Evolutionary conservation across 2,888 invertebrate species (phyloP).

Genomic region (Marasmarcha lunaedactyla): DNA sequence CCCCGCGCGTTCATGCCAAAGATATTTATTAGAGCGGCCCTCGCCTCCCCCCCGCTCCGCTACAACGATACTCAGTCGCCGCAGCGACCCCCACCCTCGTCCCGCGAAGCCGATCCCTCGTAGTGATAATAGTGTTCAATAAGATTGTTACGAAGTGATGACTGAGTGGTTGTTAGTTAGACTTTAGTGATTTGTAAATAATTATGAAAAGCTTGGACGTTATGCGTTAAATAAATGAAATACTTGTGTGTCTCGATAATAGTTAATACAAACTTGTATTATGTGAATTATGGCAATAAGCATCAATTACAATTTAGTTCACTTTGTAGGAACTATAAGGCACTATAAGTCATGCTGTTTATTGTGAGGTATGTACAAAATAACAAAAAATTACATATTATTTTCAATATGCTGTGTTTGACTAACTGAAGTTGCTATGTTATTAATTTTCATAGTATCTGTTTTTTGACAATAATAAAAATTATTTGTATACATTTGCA

Average conservation of each 20-base stretch:
- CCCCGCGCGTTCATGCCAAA: slow-evolving; percentile 58
- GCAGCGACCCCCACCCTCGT: slow-evolving; percentile 21
- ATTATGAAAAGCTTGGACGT: slow-evolving; percentile 58
- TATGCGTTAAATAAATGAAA: slow-evolving; percentile 44
- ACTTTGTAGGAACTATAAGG: slow-evolving; percentile 1
- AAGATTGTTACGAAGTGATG: slow-evolving; percentile 58
- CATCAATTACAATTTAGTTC: not conserved
- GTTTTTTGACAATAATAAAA: slow-evolving; percentile 5
- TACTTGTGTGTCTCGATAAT: slow-evolving; percentile 33
- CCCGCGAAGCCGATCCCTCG: slow-evolving; percentile 56
- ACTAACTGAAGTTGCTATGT: not conserved
- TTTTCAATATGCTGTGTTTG: not conserved
- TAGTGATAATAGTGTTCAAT: slow-evolving; percentile 68
- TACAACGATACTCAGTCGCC: slow-evolving; percentile 50
- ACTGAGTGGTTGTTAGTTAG: slow-evolving; percentile 63
- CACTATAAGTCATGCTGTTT: not conserved
- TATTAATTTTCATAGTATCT: slow-evolving; percentile 1
- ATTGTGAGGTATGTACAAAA: not conserved
- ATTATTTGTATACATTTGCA: slow-evolving; percentile 6
- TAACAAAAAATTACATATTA: not conserved
- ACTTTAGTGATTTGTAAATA: slow-evolving; percentile 62
- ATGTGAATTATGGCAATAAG: slow-evolving; percentile 1
- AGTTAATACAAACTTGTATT: slow-evolving; percentile 6
- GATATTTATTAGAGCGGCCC: slow-evolving; percentile 61
- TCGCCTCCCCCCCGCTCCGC: slow-evolving; percentile 22